Conservation (phyloP, 2,113 vertebrate genomes). For the Marmota monax region DNA sequence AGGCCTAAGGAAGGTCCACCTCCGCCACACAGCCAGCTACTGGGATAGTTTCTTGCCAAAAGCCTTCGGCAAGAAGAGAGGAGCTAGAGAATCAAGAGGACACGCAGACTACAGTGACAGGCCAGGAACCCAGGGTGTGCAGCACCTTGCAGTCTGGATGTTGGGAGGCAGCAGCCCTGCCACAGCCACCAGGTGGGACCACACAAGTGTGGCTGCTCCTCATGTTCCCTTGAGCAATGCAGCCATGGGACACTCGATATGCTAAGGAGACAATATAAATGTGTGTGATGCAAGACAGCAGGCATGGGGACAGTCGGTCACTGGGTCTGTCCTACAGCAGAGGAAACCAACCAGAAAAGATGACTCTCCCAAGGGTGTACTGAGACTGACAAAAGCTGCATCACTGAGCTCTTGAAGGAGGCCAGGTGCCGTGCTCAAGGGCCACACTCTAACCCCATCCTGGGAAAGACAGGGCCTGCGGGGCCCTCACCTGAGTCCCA, state of each 20-base stretch:
- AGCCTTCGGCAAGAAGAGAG: not conserved
- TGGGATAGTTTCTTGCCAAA: not conserved
- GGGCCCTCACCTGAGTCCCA: no score
- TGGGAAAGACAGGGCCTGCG: not conserved
- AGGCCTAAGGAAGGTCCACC: not conserved
- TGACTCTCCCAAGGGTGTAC: not conserved
- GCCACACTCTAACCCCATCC: fast-evolving
- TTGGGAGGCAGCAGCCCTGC: not conserved
- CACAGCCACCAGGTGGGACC: not conserved
- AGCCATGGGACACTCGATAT: fast-evolving
- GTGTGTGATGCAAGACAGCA: fast-evolving
- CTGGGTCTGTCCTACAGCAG: not conserved
- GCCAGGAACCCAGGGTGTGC: not conserved
- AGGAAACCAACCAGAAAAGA: not conserved
- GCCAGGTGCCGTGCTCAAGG: not conserved
- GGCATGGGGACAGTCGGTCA: fast-evolving
- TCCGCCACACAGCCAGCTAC: no score
- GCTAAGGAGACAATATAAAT: not conserved
- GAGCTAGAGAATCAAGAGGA: not conserved
- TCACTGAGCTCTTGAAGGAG: not conserved
- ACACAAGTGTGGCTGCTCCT: not conserved
- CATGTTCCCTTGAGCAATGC: not conserved
- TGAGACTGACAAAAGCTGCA: not conserved
- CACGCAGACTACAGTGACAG: fast-evolving
- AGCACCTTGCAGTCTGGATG: no score